These are phyloP conservation scores for Eidolon helvum DNA, from an alignment of 2,113 vertebrate genomes.

Conservation along the genomic window DNA sequence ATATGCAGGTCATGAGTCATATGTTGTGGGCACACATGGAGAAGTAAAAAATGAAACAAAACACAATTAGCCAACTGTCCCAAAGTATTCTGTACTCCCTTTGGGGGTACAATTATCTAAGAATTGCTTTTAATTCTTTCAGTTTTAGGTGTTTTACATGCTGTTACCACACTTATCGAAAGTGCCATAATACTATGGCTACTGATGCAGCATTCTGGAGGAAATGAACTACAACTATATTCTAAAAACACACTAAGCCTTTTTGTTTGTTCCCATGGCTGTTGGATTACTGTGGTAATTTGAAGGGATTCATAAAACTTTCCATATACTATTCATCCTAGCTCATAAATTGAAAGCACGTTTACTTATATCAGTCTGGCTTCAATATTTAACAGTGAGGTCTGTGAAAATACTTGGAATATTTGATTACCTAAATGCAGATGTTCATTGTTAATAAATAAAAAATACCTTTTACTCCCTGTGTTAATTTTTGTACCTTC, in stretches of 20 bases:
- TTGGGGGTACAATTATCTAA: background rate
- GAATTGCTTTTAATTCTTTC: background rate
- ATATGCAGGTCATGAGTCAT: background rate
- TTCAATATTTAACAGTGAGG: background rate
- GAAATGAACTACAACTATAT: background rate
- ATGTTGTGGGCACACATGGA: background rate
- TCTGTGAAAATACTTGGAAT: background rate
- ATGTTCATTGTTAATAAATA: background rate
- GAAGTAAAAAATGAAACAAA: background rate
- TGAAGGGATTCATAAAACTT: background rate
- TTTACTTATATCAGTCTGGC: background rate
- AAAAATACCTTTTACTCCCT: background rate
- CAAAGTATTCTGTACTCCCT: background rate
- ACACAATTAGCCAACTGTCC: background rate
- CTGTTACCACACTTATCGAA: background rate
- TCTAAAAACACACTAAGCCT: background rate
- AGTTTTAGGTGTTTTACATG: background rate
- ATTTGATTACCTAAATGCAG: background rate
- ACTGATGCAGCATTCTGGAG: background rate
- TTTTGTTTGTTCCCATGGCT: background rate
- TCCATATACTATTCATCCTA: background rate
- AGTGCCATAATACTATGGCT: background rate
- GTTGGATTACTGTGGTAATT: background rate
- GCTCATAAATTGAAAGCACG: background rate
- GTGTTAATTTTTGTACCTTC: slow-evolving; percentile 19